Evolutionary conservation across 2,888 invertebrate species (phyloP), one percentile per base, ranked within the genome.

Genomic region (Poecilus cupreus): DNA sequence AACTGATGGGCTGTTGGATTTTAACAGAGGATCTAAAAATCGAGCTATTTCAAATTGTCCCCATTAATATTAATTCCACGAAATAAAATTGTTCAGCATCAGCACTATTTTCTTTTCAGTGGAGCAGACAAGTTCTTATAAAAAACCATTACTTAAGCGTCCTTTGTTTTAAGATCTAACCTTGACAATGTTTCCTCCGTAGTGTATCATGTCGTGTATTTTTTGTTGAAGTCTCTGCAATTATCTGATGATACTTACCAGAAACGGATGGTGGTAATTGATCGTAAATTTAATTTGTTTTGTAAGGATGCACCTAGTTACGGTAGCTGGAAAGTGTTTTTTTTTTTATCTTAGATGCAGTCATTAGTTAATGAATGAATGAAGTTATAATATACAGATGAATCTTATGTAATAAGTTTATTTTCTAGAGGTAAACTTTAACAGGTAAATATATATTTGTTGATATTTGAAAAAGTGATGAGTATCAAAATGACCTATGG

Each of bases 251-350:
- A 70, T 79, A 68, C 68, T 68, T 20, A 76, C 57, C 37, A 32
- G 37, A 37, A 79, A 79, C 79, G 79, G 79, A 79, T 18, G 70
- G 26, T 16, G 49, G 18, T 70, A 26, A 79, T 79, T 79, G 68
- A 18, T 64, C 37, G 39, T 11, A n/a, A 24, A 26, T 60, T 18
- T 54, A 54, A 54, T 54, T 54, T 20, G 54, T 54, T 20, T 18
- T 54, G 10, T 18, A 13, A 60, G 60, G 60, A 60, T 60, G 60
- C 60, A 60, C n/a, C n/a, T 24, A 26, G 60, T 60, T 60, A 60
- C n/a, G 24, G 24, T 13, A 60, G 60, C 60, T 3, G 43, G 13
- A 43, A 43, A 10, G 10, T 43, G 43, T n/a, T 2, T 2, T 13
- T 43, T 43, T 43, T 43, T 1, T 43, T 13, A n/a, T 24, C 5